phyloP scores from a whole-genome alignment of 2,113 vertebrate species.

The Chionomys nivalis region DNA sequence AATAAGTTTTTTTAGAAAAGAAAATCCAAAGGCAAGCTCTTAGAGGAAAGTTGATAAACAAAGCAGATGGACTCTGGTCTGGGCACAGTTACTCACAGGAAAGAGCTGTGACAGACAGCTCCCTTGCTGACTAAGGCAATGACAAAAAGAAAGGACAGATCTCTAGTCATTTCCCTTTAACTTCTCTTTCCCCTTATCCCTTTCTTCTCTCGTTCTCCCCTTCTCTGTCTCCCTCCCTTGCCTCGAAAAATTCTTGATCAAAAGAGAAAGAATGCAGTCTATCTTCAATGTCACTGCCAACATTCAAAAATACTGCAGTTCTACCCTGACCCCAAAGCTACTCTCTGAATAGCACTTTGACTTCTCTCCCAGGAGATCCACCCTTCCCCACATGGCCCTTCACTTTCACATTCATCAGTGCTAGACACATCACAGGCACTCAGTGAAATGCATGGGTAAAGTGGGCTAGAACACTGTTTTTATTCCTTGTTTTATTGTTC shows the following conservation, averaged over 20 bases:
- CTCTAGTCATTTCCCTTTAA: not conserved
- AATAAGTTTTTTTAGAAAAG: not conserved
- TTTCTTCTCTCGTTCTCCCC: too few relatives aligned
- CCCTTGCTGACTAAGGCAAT: not conserved
- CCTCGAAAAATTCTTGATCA: not conserved
- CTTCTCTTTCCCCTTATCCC: too few relatives aligned
- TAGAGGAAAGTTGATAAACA: not conserved
- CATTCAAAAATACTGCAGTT: not conserved
- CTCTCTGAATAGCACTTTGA: not conserved
- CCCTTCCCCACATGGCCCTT: not conserved
- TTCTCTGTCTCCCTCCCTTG: accelerated
- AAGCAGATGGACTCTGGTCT: not conserved
- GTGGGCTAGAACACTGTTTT: not conserved
- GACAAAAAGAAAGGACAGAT: not conserved
- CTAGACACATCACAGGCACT: not conserved
- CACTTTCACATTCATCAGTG: not conserved
- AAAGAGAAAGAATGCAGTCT: not conserved
- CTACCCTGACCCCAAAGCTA: not conserved
- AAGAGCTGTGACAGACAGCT: not conserved
- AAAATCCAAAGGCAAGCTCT: not conserved
- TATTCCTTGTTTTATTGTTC: not conserved
- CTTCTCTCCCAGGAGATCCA: not conserved
- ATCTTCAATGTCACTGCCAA: not conserved
- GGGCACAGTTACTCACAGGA: constrained; percentile 4
- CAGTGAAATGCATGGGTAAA: not conserved